Conservation (phyloP, 2,797 vertebrate species). For the Pangasius sanitwongsei region DNA sequence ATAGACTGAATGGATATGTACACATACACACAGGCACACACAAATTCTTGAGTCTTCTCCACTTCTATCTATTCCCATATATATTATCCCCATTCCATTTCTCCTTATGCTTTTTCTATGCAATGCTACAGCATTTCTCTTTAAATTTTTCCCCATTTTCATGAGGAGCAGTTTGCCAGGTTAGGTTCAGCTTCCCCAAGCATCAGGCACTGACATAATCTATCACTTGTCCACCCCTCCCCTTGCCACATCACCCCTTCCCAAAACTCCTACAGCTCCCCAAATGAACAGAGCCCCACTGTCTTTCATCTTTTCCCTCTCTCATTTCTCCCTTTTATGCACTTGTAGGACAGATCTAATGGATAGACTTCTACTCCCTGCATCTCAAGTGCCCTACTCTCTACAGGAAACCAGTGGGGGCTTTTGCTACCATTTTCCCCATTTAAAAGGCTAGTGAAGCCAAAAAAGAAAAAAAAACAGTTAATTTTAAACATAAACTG, state of each 20-base stretch:
- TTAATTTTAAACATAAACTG: not conserved
- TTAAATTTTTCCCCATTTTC: not conserved
- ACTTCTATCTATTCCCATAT: slow-evolving; percentile 15
- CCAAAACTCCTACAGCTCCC: slow-evolving; percentile 12
- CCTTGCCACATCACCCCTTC: slow-evolving; percentile 11
- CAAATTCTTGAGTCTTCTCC: slow-evolving; percentile 17
- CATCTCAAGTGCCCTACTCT: slow-evolving; percentile 52
- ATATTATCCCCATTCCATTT: not conserved
- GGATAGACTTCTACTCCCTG: slow-evolving; percentile 30
- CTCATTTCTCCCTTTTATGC: slow-evolving; percentile 34
- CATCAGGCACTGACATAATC: slow-evolving; percentile 26
- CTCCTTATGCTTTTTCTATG: not conserved
- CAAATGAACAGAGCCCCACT: slow-evolving; percentile 15
- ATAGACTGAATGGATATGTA: slow-evolving; percentile 63
- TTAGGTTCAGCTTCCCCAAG: not conserved
- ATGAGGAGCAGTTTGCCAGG: not conserved
- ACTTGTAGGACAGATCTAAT: slow-evolving; percentile 42
- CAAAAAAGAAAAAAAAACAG: not conserved
- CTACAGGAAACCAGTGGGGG: slow-evolving; percentile 46
- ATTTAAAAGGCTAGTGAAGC: slow-evolving; percentile 8
- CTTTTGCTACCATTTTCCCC: slow-evolving; percentile 33
- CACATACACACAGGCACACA: slow-evolving; percentile 37
- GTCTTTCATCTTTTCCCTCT: slow-evolving; percentile 28
- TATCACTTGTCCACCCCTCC: not conserved
- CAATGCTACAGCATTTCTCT: not conserved